Evolutionary conservation across 2,797 vertebrate genomes (phyloP).

Genomic region (Zalophus californianus): DNA sequence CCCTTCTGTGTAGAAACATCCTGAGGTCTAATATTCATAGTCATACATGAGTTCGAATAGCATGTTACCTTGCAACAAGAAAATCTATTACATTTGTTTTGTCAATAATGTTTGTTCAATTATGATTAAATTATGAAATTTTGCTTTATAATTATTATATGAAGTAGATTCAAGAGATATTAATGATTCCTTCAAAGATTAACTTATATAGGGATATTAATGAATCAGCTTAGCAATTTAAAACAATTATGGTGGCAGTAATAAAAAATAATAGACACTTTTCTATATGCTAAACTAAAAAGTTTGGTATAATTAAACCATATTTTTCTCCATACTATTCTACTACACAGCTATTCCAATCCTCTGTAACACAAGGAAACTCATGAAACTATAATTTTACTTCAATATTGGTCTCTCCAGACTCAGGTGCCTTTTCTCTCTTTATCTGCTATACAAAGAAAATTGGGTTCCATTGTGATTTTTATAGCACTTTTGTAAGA

Average conservation of each 20-base stretch:
- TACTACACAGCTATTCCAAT: neutral
- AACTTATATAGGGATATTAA: slow-evolving; percentile 11
- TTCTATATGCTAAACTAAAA: neutral
- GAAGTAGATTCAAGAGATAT: slow-evolving; percentile 9
- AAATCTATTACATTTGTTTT: neutral
- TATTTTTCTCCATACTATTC: neutral
- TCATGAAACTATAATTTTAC: neutral
- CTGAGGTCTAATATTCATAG: neutral
- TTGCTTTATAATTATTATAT: neutral
- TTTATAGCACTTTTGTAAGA: slow-evolving; percentile 65
- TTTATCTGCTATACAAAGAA: neutral
- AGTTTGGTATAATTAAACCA: neutral
- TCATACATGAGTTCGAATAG: neutral
- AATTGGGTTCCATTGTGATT: slow-evolving; percentile 24
- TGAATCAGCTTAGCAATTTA: neutral
- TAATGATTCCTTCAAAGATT: slow-evolving; percentile 5
- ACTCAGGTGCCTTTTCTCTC: neutral
- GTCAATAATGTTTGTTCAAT: neutral
- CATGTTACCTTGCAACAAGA: neutral
- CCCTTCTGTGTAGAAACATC: neutral
- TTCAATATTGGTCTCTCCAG: neutral
- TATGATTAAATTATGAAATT: slow-evolving; percentile 6
- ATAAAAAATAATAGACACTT: neutral
- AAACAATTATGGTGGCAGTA: neutral
- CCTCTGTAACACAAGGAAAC: neutral